Percentiles rank a stretch among this genome's conserved stretches.
phyloP scores from a whole-genome alignment of 2,113 vertebrate genomes.

The Cyprinus carpio region DNA sequence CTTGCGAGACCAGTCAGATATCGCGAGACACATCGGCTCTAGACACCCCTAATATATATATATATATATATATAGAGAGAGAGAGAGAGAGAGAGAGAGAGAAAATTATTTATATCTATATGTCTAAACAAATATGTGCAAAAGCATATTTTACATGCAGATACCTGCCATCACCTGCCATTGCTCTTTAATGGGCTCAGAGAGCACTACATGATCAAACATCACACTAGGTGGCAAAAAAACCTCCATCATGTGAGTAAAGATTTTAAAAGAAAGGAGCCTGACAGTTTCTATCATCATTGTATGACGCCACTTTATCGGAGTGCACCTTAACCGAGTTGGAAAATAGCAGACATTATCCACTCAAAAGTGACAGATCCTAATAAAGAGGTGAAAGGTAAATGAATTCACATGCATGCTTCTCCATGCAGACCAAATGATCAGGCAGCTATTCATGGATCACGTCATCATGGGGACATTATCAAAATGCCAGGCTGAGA shows the following conservation, averaged over 20 bases:
- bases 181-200: not conserved
- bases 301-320: not conserved
- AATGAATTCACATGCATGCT: slow-evolving; percentile 4
- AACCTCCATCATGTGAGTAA: not conserved
- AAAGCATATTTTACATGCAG: slow-evolving; percentile 27
- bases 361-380: slow-evolving; percentile 8
- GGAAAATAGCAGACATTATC: slow-evolving; percentile 1
- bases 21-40: too few relatives aligned
- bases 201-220: not conserved
- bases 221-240: slow-evolving; percentile 2
- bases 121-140: not conserved
- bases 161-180: slow-evolving; percentile 30
- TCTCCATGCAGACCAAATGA: slow-evolving; percentile 29
- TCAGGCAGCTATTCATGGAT: slow-evolving; percentile 34
- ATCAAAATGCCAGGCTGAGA: slow-evolving; percentile 22
- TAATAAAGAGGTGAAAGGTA: slow-evolving; percentile 30
- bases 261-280: slow-evolving; percentile 12
- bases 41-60: too few relatives aligned
- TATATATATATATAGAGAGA: too few relatives aligned
- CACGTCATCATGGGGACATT: slow-evolving; percentile 13
- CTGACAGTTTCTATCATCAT: slow-evolving; percentile 17
- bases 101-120: too few relatives aligned
- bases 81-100: too few relatives aligned
- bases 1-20: too few relatives aligned
- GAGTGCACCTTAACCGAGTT: not conserved